Base-by-base conservation (phyloP, 2,113 vertebrate genomes). In the Recurvirostra avosetta region DNA sequence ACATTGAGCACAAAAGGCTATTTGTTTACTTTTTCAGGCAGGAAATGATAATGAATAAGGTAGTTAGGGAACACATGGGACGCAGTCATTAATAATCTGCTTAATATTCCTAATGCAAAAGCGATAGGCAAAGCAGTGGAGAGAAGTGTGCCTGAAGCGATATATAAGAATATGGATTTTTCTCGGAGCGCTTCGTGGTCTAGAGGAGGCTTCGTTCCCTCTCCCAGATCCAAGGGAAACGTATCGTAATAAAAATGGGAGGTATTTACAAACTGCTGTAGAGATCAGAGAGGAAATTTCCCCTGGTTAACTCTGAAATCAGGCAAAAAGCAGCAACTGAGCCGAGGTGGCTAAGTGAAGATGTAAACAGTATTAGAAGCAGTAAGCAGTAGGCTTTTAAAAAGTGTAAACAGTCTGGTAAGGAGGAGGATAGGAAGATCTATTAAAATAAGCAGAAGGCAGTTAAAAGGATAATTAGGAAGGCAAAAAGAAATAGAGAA, bases 361-460 rank as follows among this genome's bases (percentile, higher is more conserved):
- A 96, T 91, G 91, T 97, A 97, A 97, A 97, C 92, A 97, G 90
- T 90, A 79, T 90, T 94, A 89, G 94, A 62, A 92, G 92, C 93
- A 94, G 87, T 97, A 92, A 96, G 96, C 96, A 96, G 88, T 27
- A 83, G 86, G 93, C 95, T 97, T 97, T 97, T 92, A 78, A 84
- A 91, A 86, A 96, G 72, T 91, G 88, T 97, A 97, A 97, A 97
- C 95, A 97, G 92, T 96, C 94, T 97, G 92, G 86, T 71, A 92
- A 96, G 91, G 92, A 95, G 84, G 82, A 96, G 95, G 94, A 68
- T 88, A 94, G 95, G 75, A 95, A 97, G 94, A 96, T 92, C 88
- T 96, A 91, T 93, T 96, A 95, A 97, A 97, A 96, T 96, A 97
- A 97, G 95, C 95, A 97, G 95, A 97, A 97, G 94, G 95, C 93